A percentile compares a stretch with the other conserved stretches of the same genome.
Evolutionary conservation across 1,140 invertebrate genomes (phyloP).

Genomic region (Nixonia krombeini): DNA sequence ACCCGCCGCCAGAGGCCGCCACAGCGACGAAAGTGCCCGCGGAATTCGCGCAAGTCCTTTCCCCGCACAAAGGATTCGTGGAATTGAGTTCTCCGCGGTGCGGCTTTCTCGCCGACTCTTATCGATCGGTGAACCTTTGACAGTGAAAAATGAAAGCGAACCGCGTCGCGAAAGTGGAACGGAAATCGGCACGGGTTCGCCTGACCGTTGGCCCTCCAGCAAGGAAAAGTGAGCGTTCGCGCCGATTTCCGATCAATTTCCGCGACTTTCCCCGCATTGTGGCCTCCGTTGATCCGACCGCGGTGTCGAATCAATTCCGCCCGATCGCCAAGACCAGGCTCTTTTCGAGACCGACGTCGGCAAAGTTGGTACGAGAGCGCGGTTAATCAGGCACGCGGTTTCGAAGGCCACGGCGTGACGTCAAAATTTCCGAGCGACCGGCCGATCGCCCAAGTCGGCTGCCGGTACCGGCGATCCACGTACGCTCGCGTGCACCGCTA

Average conservation of each 20-base stretch:
- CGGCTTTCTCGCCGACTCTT: conserved; percentile 39
- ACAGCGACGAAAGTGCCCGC: conserved; percentile 26
- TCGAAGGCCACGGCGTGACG: conserved; percentile 46
- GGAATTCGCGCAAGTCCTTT: conserved; percentile 29
- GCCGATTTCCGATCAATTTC: too few species aligned
- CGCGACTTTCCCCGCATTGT: too few species aligned
- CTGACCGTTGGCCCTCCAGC: conserved; percentile 31
- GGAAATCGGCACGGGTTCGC: conserved; percentile 45
- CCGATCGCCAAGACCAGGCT: conserved; percentile 47
- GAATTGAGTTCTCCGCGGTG: conserved; percentile 43
- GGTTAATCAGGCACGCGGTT: conserved; percentile 58
- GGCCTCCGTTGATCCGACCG: too few species aligned
- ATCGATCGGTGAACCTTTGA: conserved; percentile 52
- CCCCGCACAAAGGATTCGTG: conserved; percentile 30
- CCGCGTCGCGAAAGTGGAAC: conserved; percentile 48
- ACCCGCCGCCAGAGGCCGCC: too few species aligned
- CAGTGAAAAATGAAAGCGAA: conserved; percentile 52
- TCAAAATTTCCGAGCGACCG: conserved; percentile 21
- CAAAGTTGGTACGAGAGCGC: conserved; percentile 55
- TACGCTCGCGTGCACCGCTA: conserved; percentile 36
- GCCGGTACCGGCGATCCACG: conserved; percentile 15
- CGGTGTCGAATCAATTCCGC: conserved; percentile 55
- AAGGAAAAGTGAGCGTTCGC: conserved; percentile 48
- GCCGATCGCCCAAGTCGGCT: conserved; percentile 7
- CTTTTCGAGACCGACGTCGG: conserved; percentile 43